Conservation (phyloP, 1,140 invertebrate species). For the Meloidogyne floridensis region DNA sequence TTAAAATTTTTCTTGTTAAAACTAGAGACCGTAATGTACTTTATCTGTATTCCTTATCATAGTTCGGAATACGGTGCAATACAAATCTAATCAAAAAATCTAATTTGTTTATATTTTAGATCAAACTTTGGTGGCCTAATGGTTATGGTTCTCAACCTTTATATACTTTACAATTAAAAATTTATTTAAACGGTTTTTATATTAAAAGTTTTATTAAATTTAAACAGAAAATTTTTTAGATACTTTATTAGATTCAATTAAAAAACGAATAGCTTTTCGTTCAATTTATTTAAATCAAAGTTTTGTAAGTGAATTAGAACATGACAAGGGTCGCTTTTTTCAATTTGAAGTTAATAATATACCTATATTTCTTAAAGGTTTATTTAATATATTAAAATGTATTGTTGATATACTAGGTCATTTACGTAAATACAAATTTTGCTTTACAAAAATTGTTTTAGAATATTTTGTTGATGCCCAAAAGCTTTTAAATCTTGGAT, state of each 20-base stretch:
- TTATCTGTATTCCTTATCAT: too few species aligned
- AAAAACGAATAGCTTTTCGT: constrained; percentile 79
- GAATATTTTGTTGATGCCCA: too few species aligned
- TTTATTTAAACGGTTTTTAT: constrained; percentile 20
- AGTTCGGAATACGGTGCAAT: too few species aligned
- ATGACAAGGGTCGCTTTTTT: constrained; percentile 76
- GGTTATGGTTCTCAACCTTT: constrained; percentile 81
- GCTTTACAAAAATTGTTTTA: too few species aligned
- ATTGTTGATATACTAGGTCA: too few species aligned
- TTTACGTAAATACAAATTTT: too few species aligned
- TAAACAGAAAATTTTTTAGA: constrained; percentile 19
- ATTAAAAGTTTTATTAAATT: not conserved
- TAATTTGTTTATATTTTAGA: not conserved
- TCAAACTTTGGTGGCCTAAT: constrained; percentile 87
- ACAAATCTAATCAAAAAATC: too few species aligned
- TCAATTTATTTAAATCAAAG: constrained; percentile 80
- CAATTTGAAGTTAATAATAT: constrained; percentile 84
- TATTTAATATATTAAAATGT: constrained; percentile 13
- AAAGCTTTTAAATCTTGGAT: too few species aligned
- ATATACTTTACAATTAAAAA: constrained; percentile 36
- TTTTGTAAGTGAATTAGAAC: constrained; percentile 67
- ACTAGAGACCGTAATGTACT: too few species aligned
- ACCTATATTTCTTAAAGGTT: constrained; percentile 89
- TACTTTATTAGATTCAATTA: constrained; percentile 55
- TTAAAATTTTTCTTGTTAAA: too few species aligned